Conservation (phyloP, 1,140 invertebrate species). For the Drosophila quadrilineata region DNA sequence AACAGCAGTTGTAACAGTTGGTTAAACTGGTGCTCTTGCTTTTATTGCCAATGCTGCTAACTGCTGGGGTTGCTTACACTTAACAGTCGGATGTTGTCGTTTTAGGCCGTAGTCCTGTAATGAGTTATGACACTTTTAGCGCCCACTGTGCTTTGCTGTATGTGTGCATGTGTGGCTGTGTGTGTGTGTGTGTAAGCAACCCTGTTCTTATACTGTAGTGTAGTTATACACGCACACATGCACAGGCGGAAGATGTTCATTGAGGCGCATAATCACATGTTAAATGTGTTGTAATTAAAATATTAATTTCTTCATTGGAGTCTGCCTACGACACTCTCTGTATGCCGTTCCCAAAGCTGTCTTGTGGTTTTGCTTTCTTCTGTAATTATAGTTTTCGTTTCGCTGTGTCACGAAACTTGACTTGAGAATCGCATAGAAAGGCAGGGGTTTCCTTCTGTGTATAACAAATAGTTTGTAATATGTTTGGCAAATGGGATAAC, state of each 20-base stretch:
- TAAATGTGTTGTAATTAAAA: slow-evolving; percentile 80
- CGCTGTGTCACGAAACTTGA: slow-evolving; percentile 8
- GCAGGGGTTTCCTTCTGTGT: too few relatives aligned
- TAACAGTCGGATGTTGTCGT: slow-evolving; percentile 58
- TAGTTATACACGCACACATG: too few relatives aligned
- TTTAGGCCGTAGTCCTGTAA: slow-evolving; percentile 55
- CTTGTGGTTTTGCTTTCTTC: slow-evolving; percentile 51
- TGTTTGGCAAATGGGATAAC: too few relatives aligned
- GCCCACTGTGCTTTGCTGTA: slow-evolving; percentile 43
- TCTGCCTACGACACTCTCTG: slow-evolving; percentile 39
- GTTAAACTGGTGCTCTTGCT: neutral
- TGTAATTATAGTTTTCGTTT: slow-evolving; percentile 66
- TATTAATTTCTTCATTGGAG: slow-evolving; percentile 74
- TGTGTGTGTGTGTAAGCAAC: slow-evolving; percentile 39
- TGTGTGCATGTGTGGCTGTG: neutral
- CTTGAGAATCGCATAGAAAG: slow-evolving; percentile 3
- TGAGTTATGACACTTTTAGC: slow-evolving; percentile 73
- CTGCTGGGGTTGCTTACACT: slow-evolving; percentile 29
- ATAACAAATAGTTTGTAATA: too few relatives aligned
- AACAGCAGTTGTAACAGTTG: neutral
- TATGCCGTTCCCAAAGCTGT: too few relatives aligned
- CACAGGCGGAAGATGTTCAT: slow-evolving; percentile 68
- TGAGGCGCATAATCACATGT: slow-evolving; percentile 78
- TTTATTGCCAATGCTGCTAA: neutral
- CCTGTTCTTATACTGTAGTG: slow-evolving; percentile 35